Evolutionary conservation across 1,140 invertebrate genomes (phyloP), one percentile per base, ranked within the genome.

Genomic region (Apis florea): DNA sequence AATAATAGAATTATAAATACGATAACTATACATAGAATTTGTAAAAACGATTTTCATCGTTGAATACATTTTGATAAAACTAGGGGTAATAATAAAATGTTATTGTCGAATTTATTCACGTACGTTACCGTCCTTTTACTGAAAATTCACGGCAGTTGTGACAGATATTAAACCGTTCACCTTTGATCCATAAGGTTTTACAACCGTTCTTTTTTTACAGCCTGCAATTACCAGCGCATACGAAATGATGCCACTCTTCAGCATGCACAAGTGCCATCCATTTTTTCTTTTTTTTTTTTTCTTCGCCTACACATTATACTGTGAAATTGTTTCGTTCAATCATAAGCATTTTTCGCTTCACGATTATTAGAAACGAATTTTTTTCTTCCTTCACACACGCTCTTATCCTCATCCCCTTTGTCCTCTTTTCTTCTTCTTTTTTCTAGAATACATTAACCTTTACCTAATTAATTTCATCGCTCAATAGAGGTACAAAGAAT

Each of bases 161-260:
- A 47, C 54, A 13, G 19, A 70, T 59, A 78, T 70, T 69, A 59
- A 59, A 70, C 66, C 31, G 31, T 59, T 10, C 59, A 51, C 54
- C 40, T 78, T 51, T 59, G 54, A 78, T 59, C 24, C 75, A 51
- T 59, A 56, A 69, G 75, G 9, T 56, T 77, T 77, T 49, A 21
- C 53, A 56, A n/a, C 53, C 64, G n/a, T 59, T 77, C 31, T 64
- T 69, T 77, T 75, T 76, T 69, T 77, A 69, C 53, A 69, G 17
- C 53, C 49, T 24, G 64, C 64, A 69, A 68, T 77, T 77, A 69
- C 40, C 64, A n/a, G 53, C 49, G 75, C 64, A 49, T 69, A 68
- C 19, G 51, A 76, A 76, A 76, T 58, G 63, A 40, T 24, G 40
- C 19, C 6, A 53, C n/a, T 31, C 24, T 13, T 17, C 26, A 51